Percentiles rank a stretch among this genome's conserved stretches.
Evolutionary conservation across 2,888 invertebrate genomes (phyloP).

Genomic region (Oxycera nigricornis): DNA sequence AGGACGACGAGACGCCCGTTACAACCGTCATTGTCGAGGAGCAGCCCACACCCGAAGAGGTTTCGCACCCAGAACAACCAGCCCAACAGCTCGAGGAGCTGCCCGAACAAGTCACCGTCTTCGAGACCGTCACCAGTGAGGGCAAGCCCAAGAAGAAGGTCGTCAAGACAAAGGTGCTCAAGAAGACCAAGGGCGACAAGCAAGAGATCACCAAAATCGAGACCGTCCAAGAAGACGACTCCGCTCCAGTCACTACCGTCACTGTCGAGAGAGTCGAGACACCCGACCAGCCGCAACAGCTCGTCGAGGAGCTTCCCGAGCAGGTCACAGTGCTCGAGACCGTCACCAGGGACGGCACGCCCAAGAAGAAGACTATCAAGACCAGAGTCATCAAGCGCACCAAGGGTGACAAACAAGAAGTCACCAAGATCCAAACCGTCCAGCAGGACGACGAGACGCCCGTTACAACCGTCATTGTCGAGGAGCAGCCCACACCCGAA

Average conservation of each 20-base stretch:
- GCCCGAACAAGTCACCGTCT: conserved; percentile 55
- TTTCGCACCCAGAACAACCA: neutral
- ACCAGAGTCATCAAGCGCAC: conserved; percentile 61
- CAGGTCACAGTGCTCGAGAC: conserved; percentile 40
- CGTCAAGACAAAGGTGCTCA: conserved; percentile 59
- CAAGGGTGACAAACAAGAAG: conserved; percentile 60
- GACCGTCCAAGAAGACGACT: conserved; percentile 60
- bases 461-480: conserved; percentile 54
- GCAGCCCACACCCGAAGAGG: conserved; percentile 41
- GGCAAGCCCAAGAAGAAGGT: conserved; percentile 42
- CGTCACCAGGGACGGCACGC: conserved; percentile 49
- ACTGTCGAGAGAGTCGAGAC: neutral
- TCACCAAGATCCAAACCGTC: conserved; percentile 62
- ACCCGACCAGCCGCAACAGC: neutral
- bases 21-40: conserved; percentile 51
- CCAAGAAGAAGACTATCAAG: conserved; percentile 56
- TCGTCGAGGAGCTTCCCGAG: neutral
- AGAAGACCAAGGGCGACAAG: conserved; percentile 59
- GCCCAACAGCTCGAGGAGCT: conserved; percentile 56
- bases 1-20: conserved; percentile 52
- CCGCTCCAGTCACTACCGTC: conserved; percentile 36
- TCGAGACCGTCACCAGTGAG: conserved; percentile 50
- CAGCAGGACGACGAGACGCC: conserved; percentile 59
- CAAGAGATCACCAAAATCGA: conserved; percentile 63
- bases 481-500: conserved; percentile 40